Evolutionary conservation across 2,888 invertebrate genomes (phyloP).

Genomic region (Creontiades dilutus): DNA sequence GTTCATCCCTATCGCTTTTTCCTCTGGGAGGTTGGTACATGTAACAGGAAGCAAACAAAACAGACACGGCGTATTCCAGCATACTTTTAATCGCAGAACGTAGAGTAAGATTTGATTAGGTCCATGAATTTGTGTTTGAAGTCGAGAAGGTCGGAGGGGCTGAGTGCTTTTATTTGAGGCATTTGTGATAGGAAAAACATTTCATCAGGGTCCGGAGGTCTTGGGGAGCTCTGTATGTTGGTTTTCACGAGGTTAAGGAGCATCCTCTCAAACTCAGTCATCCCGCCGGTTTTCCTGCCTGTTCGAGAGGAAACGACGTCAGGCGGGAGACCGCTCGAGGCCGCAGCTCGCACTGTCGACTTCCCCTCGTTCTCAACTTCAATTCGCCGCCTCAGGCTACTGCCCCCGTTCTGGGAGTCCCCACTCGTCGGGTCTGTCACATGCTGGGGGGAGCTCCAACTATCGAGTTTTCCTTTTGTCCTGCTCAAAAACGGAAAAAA

Average conservation of each 20-base stretch:
- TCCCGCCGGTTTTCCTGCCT: neutral
- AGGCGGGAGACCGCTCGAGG: neutral
- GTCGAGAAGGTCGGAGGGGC: neutral
- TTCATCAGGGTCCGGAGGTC: neutral
- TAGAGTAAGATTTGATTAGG: neutral
- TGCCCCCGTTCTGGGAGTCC: too few species aligned
- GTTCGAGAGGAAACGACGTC: neutral
- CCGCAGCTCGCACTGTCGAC: neutral
- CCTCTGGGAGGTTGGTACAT: too few species aligned
- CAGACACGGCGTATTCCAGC: too few species aligned
- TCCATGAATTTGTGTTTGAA: conserved; percentile 38
- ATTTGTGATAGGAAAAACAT: conserved; percentile 25
- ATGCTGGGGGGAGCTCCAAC: too few species aligned
- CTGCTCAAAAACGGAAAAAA: too few species aligned
- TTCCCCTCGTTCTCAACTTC: too few species aligned
- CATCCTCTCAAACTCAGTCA: neutral
- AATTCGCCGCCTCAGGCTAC: too few species aligned
- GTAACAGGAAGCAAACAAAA: too few species aligned
- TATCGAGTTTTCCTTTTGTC: too few species aligned
- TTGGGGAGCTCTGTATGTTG: neutral
- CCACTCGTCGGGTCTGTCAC: too few species aligned
- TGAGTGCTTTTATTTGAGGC: conserved; percentile 11
- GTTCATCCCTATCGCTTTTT: too few species aligned
- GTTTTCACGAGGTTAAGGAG: neutral
- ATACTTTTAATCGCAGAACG: neutral